Percentiles rank a stretch among this genome's conserved stretches.
phyloP scores from a whole-genome alignment of 2,888 invertebrate species.

The Drosophila nr. perissopoda region DNA sequence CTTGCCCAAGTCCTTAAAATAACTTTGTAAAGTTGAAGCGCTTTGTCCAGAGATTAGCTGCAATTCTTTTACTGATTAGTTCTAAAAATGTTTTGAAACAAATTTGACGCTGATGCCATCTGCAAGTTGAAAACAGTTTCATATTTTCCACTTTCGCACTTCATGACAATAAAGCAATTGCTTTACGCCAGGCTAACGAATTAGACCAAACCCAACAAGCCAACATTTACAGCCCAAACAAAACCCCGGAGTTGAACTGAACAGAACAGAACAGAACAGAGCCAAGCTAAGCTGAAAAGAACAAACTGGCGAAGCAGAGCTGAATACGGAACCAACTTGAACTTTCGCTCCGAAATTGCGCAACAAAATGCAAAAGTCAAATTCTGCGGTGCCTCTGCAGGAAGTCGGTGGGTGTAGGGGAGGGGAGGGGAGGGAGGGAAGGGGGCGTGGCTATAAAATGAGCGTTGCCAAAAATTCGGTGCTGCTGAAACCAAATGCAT shows the following conservation, averaged over 20 bases:
- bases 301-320: constrained; percentile 1
- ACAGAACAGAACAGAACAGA: background rate
- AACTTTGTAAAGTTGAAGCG: background rate
- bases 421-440: background rate
- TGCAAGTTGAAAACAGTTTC: constrained; percentile 57
- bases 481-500: constrained; percentile 80
- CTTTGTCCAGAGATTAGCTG: background rate
- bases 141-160: constrained; percentile 80
- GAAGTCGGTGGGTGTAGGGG: constrained; percentile 9
- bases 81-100: constrained; percentile 17
- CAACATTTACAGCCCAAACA: constrained; percentile 36
- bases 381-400: constrained; percentile 48
- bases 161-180: constrained; percentile 80
- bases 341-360: constrained; percentile 75
- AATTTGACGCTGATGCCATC: constrained; percentile 41
- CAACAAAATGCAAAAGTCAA: constrained; percentile 81
- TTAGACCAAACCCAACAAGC: constrained; percentile 62
- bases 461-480: constrained; percentile 72
- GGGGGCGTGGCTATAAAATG: constrained; percentile 70
- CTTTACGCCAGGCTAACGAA: constrained; percentile 66
- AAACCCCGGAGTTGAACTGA: constrained; percentile 36
- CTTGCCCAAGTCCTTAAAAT: background rate
- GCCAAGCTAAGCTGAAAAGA: constrained; percentile 10
- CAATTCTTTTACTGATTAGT: constrained; percentile 2
- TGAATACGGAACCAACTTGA: constrained; percentile 68